These are phyloP conservation scores for Saturnia pavonia DNA, from an alignment of 2,888 invertebrate species.

Conservation along the genomic window DNA sequence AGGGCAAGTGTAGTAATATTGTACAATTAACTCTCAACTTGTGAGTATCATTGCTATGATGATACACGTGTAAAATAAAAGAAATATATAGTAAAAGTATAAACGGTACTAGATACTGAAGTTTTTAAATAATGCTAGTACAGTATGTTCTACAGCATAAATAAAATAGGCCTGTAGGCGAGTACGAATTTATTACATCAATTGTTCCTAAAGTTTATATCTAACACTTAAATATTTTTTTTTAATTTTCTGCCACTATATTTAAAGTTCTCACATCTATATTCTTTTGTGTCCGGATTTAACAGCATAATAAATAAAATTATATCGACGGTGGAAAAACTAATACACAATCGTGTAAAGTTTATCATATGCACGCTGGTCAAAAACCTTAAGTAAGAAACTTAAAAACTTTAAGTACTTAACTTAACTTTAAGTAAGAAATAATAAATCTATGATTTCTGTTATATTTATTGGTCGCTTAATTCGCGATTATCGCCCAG, in stretches of 20 bases:
- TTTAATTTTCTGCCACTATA: not conserved
- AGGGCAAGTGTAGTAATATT: not conserved
- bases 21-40: not conserved
- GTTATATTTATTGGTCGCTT: constrained; percentile 18
- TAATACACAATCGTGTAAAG: too few relatives aligned
- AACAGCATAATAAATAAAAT: not conserved
- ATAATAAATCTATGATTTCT: not conserved
- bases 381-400: too few relatives aligned
- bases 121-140: too few relatives aligned
- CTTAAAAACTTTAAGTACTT: too few relatives aligned
- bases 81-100: too few relatives aligned
- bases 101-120: too few relatives aligned
- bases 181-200: not conserved
- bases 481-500: constrained; percentile 31
- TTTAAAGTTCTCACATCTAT: not conserved
- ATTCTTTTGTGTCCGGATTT: not conserved
- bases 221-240: not conserved
- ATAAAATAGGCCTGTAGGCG: not conserved
- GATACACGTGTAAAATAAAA: too few relatives aligned
- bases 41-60: too few relatives aligned
- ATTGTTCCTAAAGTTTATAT: not conserved
- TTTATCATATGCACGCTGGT: too few relatives aligned
- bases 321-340: too few relatives aligned
- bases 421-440: not conserved
- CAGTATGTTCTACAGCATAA: not conserved